Conservation (phyloP, 2,888 invertebrate genomes). For the Drosophila stalkeri region DNA sequence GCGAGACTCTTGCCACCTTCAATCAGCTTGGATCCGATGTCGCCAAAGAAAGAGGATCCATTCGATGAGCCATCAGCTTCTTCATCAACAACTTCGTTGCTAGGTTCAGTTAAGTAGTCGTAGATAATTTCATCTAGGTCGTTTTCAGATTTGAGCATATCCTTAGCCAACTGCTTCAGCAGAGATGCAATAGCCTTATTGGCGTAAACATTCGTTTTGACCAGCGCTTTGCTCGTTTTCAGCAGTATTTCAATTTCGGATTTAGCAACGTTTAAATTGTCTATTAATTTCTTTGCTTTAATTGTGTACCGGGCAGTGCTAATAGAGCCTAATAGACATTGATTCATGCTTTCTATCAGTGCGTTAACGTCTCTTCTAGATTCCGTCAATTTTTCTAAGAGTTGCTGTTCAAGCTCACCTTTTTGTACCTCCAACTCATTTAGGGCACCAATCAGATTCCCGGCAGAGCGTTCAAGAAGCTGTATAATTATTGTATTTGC, state of each 20-base stretch:
- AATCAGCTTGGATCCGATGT: background rate
- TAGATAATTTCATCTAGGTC: slow-evolving; percentile 16
- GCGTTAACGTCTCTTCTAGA: background rate
- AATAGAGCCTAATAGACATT: background rate
- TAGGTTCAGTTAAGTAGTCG: background rate
- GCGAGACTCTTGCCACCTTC: background rate
- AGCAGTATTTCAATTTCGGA: background rate
- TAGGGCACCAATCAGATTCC: background rate
- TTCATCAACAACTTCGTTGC: background rate
- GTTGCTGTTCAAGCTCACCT: background rate
- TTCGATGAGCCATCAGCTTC: background rate
- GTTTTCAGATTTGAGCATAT: slow-evolving; percentile 5
- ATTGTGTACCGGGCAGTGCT: background rate
- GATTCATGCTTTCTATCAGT: background rate
- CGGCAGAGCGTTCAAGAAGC: background rate
- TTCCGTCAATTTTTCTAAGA: background rate
- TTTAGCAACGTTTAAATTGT: background rate
- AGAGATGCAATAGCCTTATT: background rate
- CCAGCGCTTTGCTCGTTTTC: background rate
- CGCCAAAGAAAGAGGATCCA: background rate
- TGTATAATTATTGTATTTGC: background rate
- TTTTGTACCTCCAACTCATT: slow-evolving; percentile 1
- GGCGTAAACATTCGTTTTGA: background rate
- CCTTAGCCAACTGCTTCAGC: slow-evolving; percentile 1
- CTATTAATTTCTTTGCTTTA: background rate